phyloP scores from a whole-genome alignment of 2,888 invertebrate genomes.

The Anthophora plumipes region DNA sequence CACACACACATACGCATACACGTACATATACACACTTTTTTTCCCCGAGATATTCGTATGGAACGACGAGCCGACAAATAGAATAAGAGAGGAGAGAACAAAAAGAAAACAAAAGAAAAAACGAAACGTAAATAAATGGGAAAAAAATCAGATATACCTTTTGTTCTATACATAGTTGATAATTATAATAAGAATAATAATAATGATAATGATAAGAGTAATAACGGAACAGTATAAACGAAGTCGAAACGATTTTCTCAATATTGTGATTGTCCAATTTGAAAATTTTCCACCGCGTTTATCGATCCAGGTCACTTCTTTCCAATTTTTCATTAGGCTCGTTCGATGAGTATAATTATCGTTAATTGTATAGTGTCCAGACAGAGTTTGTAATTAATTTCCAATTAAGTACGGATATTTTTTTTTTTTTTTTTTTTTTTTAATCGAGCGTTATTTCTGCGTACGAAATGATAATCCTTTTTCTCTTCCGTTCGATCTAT shows the following conservation, averaged over 20 bases:
- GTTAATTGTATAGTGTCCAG: constrained; percentile 37
- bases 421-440: constrained; percentile 50
- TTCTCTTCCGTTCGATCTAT: neutral
- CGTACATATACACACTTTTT: too few species aligned
- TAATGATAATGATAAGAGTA: too few species aligned
- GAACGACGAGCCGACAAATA: constrained; percentile 3
- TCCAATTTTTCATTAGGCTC: constrained; percentile 20
- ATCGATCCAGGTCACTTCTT: constrained; percentile 29
- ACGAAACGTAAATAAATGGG: neutral
- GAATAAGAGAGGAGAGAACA: neutral
- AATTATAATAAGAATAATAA: too few species aligned
- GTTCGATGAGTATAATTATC: constrained; percentile 19
- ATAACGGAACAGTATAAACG: neutral
- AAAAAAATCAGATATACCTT: constrained; percentile 24
- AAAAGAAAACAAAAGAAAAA: neutral
- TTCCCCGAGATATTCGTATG: constrained; percentile 55
- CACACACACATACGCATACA: too few species aligned
- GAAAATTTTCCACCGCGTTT: constrained; percentile 21
- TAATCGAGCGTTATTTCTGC: constrained; percentile 18
- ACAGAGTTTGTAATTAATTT: constrained; percentile 45
- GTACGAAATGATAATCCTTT: neutral
- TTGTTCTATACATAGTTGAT: constrained; percentile 29
- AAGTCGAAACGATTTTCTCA: constrained; percentile 29
- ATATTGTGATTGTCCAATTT: constrained; percentile 33
- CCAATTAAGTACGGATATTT: constrained; percentile 11